Base-by-base conservation (phyloP, 37 sponge, comb jelly and placozoan genomes). In the Aplysina aerophoba region DNA sequence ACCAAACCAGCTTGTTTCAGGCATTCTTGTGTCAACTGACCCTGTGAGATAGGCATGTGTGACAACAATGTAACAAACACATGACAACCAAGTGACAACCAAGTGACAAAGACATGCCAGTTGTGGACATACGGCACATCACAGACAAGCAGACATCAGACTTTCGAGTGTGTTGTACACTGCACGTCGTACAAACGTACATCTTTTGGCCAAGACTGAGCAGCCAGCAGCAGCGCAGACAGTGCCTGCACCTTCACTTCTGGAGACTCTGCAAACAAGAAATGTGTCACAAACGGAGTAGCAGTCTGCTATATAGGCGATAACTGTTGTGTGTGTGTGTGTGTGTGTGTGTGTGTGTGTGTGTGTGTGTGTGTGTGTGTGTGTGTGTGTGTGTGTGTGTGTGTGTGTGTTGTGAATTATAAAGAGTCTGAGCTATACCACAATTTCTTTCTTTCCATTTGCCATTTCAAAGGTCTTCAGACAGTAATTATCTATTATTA, bases 41-140 rank as follows among this genome's bases (percentile, higher is more conserved):
- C 11, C 64, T 62, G 28, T 28, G 28, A 62, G 64, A 27, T 62
- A 62, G 64, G 28, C 64, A 62, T 62, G 64, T 58, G 59, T 62
- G 24, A 62, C 24, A 62, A n/a, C 28, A 2, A 28, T 27, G 28
- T 27, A 11, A 28, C 28, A 27, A 28, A 3, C 64, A 62, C 12
- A 11, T n/a, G 64, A 62, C 28, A 14, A 62, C 27, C 28, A 62
- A 13, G 64, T 27, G 28, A 28, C 28, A 14, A n/a, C 28, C 64
- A 40, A n/a, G 27, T 36, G 21, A 78, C 40, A 21, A 19, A 12
- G 5, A 21, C 14, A 36, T 73, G 35, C 8, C 22, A 78, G 8
- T 37, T 4, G n/a, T 55, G 31, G 13, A 28, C 59, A 25, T 55
- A 56, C 81, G 57, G 59, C 57, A 24, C 28, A 20, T 55, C 11